These are phyloP conservation scores for Melanerpes aurifrons DNA, from an alignment of 2,113 vertebrate genomes.

Conservation along the genomic window DNA sequence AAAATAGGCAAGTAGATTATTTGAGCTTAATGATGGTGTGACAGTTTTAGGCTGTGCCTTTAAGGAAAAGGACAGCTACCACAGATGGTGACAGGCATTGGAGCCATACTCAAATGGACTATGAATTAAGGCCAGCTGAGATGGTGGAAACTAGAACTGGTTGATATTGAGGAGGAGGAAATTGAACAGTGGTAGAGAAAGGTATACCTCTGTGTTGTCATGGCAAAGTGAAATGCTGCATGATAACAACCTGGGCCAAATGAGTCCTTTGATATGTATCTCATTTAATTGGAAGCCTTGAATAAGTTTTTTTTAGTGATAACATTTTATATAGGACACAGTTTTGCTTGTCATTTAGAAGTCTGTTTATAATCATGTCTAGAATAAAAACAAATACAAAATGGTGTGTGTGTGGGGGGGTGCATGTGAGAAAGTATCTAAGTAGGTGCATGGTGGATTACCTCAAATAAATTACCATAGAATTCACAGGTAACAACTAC, in stretches of 20 bases:
- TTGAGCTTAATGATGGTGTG: background rate
- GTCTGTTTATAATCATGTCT: background rate
- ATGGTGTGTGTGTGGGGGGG: background rate
- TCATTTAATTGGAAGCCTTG: background rate
- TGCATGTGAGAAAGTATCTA: background rate
- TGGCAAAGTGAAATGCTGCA: background rate
- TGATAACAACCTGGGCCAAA: background rate
- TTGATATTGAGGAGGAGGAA: accelerated
- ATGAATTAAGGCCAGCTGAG: background rate
- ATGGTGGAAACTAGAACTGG: background rate
- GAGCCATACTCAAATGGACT: background rate
- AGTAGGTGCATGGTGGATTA: background rate
- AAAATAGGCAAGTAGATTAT: background rate
- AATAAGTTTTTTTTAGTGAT: background rate
- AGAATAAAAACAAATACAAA: background rate
- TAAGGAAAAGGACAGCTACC: too few relatives aligned
- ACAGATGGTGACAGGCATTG: background rate
- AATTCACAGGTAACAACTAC: background rate
- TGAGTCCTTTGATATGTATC: background rate
- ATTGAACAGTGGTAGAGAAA: background rate
- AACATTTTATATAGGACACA: background rate
- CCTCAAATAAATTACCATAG: background rate
- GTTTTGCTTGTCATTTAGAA: background rate
- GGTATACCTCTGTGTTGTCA: background rate
- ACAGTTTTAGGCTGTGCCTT: too few relatives aligned